Percentiles rank a stretch among this genome's conserved stretches.
Evolutionary conservation across 2,888 invertebrate genomes (phyloP).

Genomic region (Bellardia pandia): DNA sequence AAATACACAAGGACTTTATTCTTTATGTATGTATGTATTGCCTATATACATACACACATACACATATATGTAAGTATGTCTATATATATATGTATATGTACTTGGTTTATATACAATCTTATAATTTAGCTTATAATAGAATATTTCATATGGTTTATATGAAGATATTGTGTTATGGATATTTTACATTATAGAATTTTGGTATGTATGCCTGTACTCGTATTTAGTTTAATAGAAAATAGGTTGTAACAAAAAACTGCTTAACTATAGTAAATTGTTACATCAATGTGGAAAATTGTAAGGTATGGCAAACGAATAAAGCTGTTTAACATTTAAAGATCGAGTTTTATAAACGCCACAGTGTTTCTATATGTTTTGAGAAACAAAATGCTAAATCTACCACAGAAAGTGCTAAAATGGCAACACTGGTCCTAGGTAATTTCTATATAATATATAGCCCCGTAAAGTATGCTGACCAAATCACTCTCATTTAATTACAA

Average conservation of each 20-base stretch:
- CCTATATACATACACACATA: not conserved
- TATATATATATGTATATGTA: no score
- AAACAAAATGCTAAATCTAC: no score
- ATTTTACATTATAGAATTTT: not conserved
- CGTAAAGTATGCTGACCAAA: no score
- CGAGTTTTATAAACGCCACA: not conserved
- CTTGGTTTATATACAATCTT: conserved; percentile 25
- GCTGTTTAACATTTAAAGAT: not conserved
- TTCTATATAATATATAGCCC: no score
- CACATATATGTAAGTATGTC: not conserved
- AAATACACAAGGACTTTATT: conserved; percentile 35
- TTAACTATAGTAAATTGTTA: conserved; percentile 17
- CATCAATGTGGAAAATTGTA: conserved; percentile 13
- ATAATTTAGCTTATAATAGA: conserved; percentile 58
- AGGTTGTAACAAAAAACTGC: not conserved
- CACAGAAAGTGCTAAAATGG: no score
- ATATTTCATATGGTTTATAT: conserved; percentile 37
- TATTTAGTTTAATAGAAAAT: conserved; percentile 33
- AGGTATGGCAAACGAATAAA: not conserved
- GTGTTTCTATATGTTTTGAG: not conserved
- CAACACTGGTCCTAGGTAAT: no score
- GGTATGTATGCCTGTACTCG: not conserved
- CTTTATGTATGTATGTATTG: no score
- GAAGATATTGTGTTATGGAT: conserved; percentile 9
- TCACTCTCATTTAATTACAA: no score